Percentiles rank a stretch among this genome's conserved stretches.
These are phyloP conservation scores for Phytoseiulus persimilis DNA, from an alignment of 2,888 invertebrate species.

Conservation along the genomic window DNA sequence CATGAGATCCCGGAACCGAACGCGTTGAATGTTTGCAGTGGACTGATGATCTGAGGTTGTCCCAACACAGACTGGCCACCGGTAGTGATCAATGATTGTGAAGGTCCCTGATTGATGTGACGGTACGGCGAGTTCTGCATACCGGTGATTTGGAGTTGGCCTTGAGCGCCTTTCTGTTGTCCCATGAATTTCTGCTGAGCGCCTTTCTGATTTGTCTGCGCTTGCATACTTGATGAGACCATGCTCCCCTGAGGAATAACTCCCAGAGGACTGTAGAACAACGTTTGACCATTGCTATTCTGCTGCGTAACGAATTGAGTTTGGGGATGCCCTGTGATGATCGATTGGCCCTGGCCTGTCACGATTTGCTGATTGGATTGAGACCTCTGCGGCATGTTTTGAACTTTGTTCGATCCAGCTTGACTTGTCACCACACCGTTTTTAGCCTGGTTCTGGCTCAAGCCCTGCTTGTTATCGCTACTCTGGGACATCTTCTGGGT, in stretches of 20 bases:
- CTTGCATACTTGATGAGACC: conserved; percentile 23
- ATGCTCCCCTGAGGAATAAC: conserved; percentile 17
- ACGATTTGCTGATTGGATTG: conserved; percentile 21
- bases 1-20: conserved; percentile 21
- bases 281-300: background rate
- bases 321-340: background rate
- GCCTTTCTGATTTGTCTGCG: background rate
- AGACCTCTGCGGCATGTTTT: background rate
- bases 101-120: background rate
- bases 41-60: background rate
- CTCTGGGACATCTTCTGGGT: background rate
- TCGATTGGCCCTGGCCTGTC: background rate
- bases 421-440: conserved; percentile 15
- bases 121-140: background rate
- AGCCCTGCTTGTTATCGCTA: background rate
- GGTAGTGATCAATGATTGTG: background rate
- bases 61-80: conserved; percentile 9
- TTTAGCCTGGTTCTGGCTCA: background rate
- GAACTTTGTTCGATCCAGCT: conserved; percentile 21
- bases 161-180: conserved; percentile 10
- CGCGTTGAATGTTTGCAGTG: conserved; percentile 26
- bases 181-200: conserved; percentile 17
- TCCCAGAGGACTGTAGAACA: background rate
- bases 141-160: background rate
- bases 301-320: conserved; percentile 12